Conservation (phyloP, 2,888 invertebrate genomes). For the Leucophenga maculata region DNA sequence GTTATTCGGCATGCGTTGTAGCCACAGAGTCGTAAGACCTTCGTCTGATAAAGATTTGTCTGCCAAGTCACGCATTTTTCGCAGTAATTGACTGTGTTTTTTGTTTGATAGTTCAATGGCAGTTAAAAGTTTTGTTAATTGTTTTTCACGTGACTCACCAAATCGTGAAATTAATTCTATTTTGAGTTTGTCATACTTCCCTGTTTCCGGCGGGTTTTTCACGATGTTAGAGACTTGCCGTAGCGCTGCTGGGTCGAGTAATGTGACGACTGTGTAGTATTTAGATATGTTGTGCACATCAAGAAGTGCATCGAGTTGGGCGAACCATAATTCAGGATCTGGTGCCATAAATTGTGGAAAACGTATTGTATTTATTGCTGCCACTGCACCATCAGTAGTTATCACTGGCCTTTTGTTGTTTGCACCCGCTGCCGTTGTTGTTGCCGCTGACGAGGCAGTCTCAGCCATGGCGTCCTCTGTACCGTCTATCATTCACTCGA, state of each 20-base stretch:
- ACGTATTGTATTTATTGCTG: background rate
- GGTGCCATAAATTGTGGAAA: background rate
- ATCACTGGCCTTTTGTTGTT: too few relatives aligned
- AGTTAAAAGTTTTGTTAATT: conserved; percentile 31
- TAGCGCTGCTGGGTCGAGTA: conserved; percentile 27
- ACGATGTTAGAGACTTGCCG: conserved; percentile 29
- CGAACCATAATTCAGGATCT: conserved; percentile 30
- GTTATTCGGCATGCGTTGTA: too few relatives aligned
- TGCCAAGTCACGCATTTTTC: conserved; percentile 32
- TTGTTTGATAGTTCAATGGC: conserved; percentile 24
- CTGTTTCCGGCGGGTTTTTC: conserved; percentile 31
- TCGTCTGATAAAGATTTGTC: conserved; percentile 19
- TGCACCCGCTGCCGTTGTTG: too few relatives aligned
- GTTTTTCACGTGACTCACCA: conserved; percentile 31
- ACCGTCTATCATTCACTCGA: too few relatives aligned
- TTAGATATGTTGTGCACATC: conserved; percentile 24
- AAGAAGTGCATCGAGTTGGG: conserved; percentile 34
- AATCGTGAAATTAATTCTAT: conserved; percentile 33
- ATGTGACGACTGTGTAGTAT: conserved; percentile 29
- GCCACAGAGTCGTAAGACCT: too few relatives aligned
- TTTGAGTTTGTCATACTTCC: conserved; percentile 37
- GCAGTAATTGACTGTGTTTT: too few relatives aligned
- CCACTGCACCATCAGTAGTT: too few relatives aligned
- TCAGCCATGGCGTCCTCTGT: too few relatives aligned
- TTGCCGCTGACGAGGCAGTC: too few relatives aligned